Evolutionary conservation across 2,888 invertebrate species (phyloP), one percentile per base, ranked within the genome.

Genomic region (Venustoraphidia nigricollis): DNA sequence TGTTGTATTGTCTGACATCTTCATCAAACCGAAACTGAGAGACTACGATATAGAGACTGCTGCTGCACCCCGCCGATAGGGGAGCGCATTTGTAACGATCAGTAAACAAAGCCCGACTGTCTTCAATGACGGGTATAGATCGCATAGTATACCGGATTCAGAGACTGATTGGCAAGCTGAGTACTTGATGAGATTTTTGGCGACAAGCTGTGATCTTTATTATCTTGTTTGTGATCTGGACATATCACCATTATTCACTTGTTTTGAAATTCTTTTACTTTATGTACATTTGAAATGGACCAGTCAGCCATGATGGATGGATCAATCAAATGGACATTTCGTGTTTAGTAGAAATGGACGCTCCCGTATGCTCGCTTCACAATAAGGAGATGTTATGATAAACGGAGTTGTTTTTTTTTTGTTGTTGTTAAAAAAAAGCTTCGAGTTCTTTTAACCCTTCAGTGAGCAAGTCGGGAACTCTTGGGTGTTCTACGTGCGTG

Each of bases 161-260:
- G 35, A 56, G 62, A 64, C 59, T 64, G 65, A 66, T 66, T 63
- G 63, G 64, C 65, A 66, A 63, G 66, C 65, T 64, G 65, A 57
- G 65, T 60, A 58, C 58, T 57, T 62, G 63, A 64, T 63, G 63
- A 47, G 47, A 43, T 47, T 47, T 46, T 47, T 34, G 47, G 58
- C 58, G 62, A 61, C 57, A 51, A 50, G 62, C 61, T 61, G 63
- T 65, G 64, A 64, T 63, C 66, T 66, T 64, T 62, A 66, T 66
- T 64, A 63, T 59, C 51, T 50, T 46, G 39, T 46, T 43, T 54
- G 47, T 55, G 45, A 41, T 45, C 55, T 53, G 52, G 53, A 51
- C 53, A 48, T 45, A 36, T 49, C 51, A 47, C 47, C 51, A 48
- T 42, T 45, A 49, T 47, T 49, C 37, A 39, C 37, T 43, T 40